Base-by-base conservation (phyloP, 2,113 vertebrate species). In the Terrapene triunguis region DNA sequence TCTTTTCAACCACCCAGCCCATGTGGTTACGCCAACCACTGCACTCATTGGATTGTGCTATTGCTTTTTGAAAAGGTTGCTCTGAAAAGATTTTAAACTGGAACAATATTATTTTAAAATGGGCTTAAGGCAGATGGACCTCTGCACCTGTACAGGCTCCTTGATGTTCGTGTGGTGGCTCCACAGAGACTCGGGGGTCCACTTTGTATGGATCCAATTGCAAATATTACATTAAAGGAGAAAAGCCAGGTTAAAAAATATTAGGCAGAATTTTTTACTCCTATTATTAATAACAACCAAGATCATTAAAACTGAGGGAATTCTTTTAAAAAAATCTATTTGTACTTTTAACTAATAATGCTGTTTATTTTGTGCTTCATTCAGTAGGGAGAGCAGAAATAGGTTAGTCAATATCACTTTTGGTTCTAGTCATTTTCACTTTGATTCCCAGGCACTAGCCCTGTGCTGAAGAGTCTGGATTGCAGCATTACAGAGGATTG, bases 261-360 rank as follows among this genome's bases (percentile, higher is more conserved):
- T 22, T 53, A 84, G 88, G 44, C 85, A 85, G 92, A 91, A 44
- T 10, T 79, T 2, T 83, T 84, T 48, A 22, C 84, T 94, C 51
- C 14, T 53, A 88, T 94, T 94, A 82, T 14, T 88, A 84, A 82
- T 59, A 88, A 55, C 54, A 50, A 22, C 53, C 21, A 16, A 65
- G 69, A 76, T 95, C 93, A 90, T 89, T 93, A 94, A 92, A 94
- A 91, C 96, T 94, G 91, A 94, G 51, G 80, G n/a, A 78, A 27
- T 27, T 57, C 4, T 57, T 57, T 57, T 1, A 55, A 55, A 55
- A 53, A 53, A 53, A 53, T 53, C 53, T 8, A 17, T 88, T 81
- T 80, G 89, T 88, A 81, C 83, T 95, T 92, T 29, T 89, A 79
- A 5, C 92, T 96, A 96, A 91, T 79, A 91, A 91, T 87, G 88